Evolutionary conservation across 2,888 invertebrate genomes (phyloP), one percentile per base, ranked within the genome.

Genomic region (Heteropelma amictum): DNA sequence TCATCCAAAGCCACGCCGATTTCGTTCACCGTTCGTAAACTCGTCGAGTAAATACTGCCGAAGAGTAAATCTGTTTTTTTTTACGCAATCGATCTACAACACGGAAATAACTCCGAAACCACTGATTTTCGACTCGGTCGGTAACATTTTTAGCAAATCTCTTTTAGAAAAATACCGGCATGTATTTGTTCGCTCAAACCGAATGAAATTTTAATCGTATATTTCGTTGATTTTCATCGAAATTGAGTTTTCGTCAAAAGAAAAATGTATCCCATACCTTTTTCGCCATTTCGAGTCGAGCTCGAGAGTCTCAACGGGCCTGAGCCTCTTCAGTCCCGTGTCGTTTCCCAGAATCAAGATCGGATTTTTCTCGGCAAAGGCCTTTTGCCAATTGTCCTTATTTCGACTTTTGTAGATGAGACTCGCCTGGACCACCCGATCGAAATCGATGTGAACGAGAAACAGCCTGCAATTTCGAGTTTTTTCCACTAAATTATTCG

Each of bases 1-100:
- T 30, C 60, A 2, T 79, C 56, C 42, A 87, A 83, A 1, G 83
- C 79, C 2, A 89, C 70, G 0, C 88, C 87, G 26, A 89, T 85
- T 72, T 88, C 88, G 49, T 86, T 81, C 14, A 87, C 82, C n/a
- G 83, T 84, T 54, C 73, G 84, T 69, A 87, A 53, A 61, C 83
- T 81, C 0, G 86, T 85, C n/a, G 73, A 73, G 64, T 84, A 87
- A 14, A 81, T 73, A 30, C 86, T 87, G 70, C 10, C n/a, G n/a
- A n/a, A n/a, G n/a, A n/a, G n/a, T n/a, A n/a, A n/a, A n/a, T n/a
- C n/a, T n/a, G n/a, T n/a, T n/a, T n/a, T n/a, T n/a, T n/a, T n/a
- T n/a, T n/a, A n/a, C n/a, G n/a, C n/a, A n/a, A n/a, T n/a, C n/a
- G n/a, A n/a, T n/a, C n/a, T n/a, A n/a, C n/a, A n/a, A n/a, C n/a